Base-by-base conservation (phyloP, 2,888 invertebrate genomes). In the Patella pellucida region DNA sequence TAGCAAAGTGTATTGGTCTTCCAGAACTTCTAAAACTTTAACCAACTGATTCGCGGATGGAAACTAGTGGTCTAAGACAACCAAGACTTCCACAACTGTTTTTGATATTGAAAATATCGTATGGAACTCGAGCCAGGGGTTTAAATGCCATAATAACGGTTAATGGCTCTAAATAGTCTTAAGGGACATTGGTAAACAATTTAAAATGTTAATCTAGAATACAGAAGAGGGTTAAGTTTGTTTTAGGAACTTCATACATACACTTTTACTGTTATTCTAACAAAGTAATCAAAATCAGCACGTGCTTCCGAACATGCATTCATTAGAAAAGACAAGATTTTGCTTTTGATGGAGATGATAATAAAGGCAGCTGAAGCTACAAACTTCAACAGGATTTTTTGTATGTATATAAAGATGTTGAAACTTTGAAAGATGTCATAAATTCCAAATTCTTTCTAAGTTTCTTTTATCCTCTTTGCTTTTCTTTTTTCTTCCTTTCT, bases 71-170 rank as follows among this genome's bases (percentile, higher is more conserved):
- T 41, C 41, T 41, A 41, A 41, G 41, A 41, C 41, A 41, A 41
- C 41, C 41, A 41, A 62, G 23, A 23, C 19, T 62, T 23, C 62
- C 19, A 23, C 62, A 62, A 62, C 19, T 62, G 62, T 62, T 62
- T 62, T 62, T 62, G 62, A 62, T 62, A 62, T 62, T 62, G 62
- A 62, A 62, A 62, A 62, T 62, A 62, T 62, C 62, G 62, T 19
- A 62, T 62, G 19, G 62, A 62, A 62, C 62, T 62, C 23, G 62
- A 62, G 62, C 19, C 23, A 23, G 62, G 62, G 19, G 19, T 62
- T 62, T 62, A 62, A 62, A 62, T 62, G 62, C 62, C 62, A 62
- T 62, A 62, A 62, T 62, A 62, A 62, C 62, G 62, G 23, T 62
- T 62, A 62, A 62, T 62, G 62, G 62, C 14, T 62, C 19, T 62